These are phyloP conservation scores for Ispidina lecontei DNA, from an alignment of 2,797 vertebrate genomes.

Conservation along the genomic window DNA sequence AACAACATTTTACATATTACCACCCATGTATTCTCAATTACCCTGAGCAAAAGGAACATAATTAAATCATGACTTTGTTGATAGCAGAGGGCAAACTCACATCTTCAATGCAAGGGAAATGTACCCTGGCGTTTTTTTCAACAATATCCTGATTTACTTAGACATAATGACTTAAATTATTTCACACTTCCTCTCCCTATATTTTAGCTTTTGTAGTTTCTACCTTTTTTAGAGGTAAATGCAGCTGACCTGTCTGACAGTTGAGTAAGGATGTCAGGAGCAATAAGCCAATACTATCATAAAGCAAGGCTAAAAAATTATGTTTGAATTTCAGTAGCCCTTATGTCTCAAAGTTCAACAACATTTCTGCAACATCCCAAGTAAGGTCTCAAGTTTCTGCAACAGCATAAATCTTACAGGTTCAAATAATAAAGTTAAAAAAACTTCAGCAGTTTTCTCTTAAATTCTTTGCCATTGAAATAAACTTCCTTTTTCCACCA, in stretches of 20 bases:
- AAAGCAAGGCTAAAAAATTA: neutral
- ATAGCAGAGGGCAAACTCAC: neutral
- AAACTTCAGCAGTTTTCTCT: neutral
- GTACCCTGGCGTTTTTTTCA: neutral
- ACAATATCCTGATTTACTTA: neutral
- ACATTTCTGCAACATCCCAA: neutral
- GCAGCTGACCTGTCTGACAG: neutral
- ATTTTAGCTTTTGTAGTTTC: neutral
- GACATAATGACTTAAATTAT: neutral
- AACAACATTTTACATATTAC: neutral
- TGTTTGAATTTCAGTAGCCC: neutral
- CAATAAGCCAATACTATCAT: neutral
- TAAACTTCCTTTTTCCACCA: neutral
- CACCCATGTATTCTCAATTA: fast-evolving
- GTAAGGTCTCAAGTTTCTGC: neutral
- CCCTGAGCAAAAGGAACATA: neutral
- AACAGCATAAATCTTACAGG: neutral
- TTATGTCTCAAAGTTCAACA: neutral
- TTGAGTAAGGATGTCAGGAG: neutral
- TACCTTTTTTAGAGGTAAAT: neutral
- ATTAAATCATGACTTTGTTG: neutral
- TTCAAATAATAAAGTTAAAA: neutral
- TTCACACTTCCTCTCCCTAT: neutral
- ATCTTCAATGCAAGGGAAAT: neutral
- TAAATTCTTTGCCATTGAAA: neutral